These are phyloP conservation scores for Pomatorhinus ruficollis DNA, from an alignment of 2,113 vertebrate genomes.

Conservation along the genomic window DNA sequence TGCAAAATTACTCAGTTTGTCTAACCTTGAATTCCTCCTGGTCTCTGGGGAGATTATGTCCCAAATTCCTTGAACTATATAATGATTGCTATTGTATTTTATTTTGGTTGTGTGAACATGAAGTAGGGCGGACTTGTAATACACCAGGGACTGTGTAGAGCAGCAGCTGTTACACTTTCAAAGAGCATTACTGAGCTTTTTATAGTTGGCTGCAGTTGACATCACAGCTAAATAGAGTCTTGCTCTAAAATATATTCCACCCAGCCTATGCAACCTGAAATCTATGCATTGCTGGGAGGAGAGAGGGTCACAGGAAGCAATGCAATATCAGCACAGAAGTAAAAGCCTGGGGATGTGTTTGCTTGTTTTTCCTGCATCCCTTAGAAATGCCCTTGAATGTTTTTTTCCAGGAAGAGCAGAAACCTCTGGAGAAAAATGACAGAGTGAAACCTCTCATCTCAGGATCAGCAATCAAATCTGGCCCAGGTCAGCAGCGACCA, in stretches of 20 bases:
- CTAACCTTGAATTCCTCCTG: slow-evolving; percentile 21
- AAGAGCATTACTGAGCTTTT: slow-evolving; percentile 58
- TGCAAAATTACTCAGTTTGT: neutral
- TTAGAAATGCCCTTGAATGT: neutral
- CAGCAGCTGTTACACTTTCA: slow-evolving; percentile 61
- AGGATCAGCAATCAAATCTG: neutral
- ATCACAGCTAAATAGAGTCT: slow-evolving; percentile 31
- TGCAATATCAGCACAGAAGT: neutral
- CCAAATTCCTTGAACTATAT: slow-evolving; percentile 42
- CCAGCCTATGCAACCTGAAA: neutral
- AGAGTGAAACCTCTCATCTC: neutral
- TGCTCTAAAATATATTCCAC: neutral
- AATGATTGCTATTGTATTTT: slow-evolving; percentile 22
- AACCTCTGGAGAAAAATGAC: neutral
- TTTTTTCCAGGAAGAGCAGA: neutral
- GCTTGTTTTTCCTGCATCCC: neutral
- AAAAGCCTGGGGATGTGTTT: neutral
- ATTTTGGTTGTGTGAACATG: slow-evolving; percentile 19
- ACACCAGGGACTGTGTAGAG: slow-evolving; percentile 2
- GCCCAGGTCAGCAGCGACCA: neutral
- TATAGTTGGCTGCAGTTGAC: slow-evolving; percentile 59
- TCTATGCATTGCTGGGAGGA: neutral
- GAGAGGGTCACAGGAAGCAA: neutral
- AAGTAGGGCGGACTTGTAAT: slow-evolving; percentile 30
- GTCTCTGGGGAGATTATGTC: neutral